Evolutionary conservation across 2,113 vertebrate species (phyloP), one percentile per base, ranked within the genome.

Genomic region (Girardinichthys multiradiatus): DNA sequence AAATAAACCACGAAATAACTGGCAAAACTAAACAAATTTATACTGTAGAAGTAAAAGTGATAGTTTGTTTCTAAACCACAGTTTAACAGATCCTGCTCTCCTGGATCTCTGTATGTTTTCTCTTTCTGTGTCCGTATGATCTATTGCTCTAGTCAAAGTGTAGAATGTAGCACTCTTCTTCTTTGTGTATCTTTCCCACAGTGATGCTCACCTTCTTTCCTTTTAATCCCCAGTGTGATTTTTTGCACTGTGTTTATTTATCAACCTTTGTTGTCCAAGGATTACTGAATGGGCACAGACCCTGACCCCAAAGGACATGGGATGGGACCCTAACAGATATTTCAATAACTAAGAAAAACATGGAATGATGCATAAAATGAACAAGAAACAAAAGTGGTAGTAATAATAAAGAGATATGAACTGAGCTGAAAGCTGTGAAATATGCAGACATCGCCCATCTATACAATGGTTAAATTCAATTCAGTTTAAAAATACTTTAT

Each of bases 111-210:
- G 67, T 17, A 28, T 51, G 54, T n/a, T 27, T 69, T 39, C 73
- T 57, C 31, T 65, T 39, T 65, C 62, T 64, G 27, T 19, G 8
- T 2, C 4, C 45, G 8, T 35, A 64, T 74, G 77, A 87, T 80
- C 21, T 6, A 68, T 9, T 3, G 0, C 68, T 83, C 54, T 27
- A 57, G 64, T 57, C 54, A 70, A 80, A 68, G 77, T 90, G 89
- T 73, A 68, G 87, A 92, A 92, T 92, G 75, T 92, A 28, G 68
- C 89, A 83, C 87, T 30, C 35, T 37, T 42, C 76, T 27, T 76
- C 39, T 76, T 19, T 85, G 83, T 91, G 80, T 83, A 89, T 67
- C 27, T 85, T 91, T 92, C 88, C 86, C 90, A 91, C 69, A 67
- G 80, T 1, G 62, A 58, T 1, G 11, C 65, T 57, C 24, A 64